Percentiles rank a stretch among this genome's conserved stretches.
Evolutionary conservation across 2,888 invertebrate species (phyloP).

Genomic region (Hyles lineata): DNA sequence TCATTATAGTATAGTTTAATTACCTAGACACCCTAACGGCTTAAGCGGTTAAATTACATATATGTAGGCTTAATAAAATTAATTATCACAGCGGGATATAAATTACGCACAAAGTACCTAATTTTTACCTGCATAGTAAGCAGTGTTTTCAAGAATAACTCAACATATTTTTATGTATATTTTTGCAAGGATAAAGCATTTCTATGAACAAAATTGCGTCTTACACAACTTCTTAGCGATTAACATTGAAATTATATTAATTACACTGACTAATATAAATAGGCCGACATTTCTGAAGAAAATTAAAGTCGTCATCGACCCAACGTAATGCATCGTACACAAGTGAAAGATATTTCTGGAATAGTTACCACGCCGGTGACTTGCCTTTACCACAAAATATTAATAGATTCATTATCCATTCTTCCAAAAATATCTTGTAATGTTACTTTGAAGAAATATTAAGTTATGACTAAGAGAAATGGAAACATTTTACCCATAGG

Average conservation of each 20-base stretch:
- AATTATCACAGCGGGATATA: no score
- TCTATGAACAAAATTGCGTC: not conserved
- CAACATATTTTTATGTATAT: no score
- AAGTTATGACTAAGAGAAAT: constrained; percentile 9
- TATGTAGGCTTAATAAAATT: no score
- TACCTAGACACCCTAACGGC: no score
- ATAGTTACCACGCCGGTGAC: constrained; percentile 67
- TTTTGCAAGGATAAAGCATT: not conserved
- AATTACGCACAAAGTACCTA: no score
- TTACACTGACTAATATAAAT: not conserved
- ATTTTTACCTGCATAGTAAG: no score
- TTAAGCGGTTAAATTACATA: no score
- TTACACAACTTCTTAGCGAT: not conserved
- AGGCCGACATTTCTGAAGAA: not conserved
- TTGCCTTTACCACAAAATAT: constrained; percentile 63
- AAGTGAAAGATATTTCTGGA: constrained; percentile 58
- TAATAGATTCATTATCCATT: constrained; percentile 66
- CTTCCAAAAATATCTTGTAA: constrained; percentile 50
- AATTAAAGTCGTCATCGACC: constrained; percentile 26
- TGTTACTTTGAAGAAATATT: constrained; percentile 38
- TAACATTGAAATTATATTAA: not conserved
- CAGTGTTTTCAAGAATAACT: no score
- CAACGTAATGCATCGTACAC: constrained; percentile 21
- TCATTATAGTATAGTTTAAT: no score
- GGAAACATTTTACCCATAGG: not conserved